Percentiles rank a stretch among this genome's conserved stretches.
Evolutionary conservation across 2,113 vertebrate species (phyloP).

Genomic region (Oxygymnocypris stewartii): DNA sequence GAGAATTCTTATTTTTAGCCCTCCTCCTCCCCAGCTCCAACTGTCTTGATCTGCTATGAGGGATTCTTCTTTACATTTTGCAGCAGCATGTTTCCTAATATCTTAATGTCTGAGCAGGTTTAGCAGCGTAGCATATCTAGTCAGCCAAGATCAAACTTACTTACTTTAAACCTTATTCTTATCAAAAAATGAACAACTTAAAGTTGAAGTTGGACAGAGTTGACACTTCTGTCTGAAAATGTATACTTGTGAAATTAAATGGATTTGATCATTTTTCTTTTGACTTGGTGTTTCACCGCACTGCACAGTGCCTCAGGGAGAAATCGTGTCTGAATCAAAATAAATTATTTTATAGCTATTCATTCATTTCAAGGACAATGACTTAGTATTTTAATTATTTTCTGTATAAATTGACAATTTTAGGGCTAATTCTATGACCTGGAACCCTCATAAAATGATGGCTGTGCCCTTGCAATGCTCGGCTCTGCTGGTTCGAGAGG

Average conservation of each 20-base stretch:
- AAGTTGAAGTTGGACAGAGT: too few species aligned
- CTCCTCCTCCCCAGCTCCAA: not conserved
- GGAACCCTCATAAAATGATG: slow-evolving; percentile 99
- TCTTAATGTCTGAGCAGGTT: not conserved
- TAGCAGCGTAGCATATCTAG: not conserved
- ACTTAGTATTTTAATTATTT: not conserved
- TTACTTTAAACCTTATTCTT: not conserved
- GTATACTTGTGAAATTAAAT: too few species aligned
- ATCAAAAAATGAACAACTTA: not conserved
- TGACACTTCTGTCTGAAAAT: not conserved
- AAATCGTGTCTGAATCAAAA: slow-evolving; percentile 24
- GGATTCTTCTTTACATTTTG: not conserved
- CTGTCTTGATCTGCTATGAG: not conserved
- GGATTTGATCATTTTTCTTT: not conserved
- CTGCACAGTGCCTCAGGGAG: not conserved
- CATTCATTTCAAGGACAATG: not conserved
- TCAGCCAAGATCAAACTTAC: not conserved
- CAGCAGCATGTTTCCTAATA: not conserved
- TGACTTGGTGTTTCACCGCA: not conserved
- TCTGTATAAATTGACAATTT: not conserved
- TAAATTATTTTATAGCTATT: not conserved
- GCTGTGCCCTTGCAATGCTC: slow-evolving; percentile 95
- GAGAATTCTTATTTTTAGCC: not conserved
- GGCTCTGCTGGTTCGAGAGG: slow-evolving; percentile 92
- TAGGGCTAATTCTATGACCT: slow-evolving; percentile 97